phyloP scores from a whole-genome alignment of 2,888 invertebrate species.

The Hipparchia sbordonii region DNA sequence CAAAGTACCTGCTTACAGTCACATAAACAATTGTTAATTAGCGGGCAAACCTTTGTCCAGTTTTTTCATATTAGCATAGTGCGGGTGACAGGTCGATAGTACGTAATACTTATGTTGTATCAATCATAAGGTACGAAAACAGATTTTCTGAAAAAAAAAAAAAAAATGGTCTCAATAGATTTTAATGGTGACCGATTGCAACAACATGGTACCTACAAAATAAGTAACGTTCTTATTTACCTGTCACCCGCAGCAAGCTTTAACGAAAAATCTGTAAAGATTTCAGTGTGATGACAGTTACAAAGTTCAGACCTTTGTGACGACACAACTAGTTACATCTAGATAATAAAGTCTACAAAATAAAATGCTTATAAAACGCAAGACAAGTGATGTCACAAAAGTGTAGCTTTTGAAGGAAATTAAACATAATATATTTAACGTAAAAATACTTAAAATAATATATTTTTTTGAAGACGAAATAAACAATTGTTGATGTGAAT shows the following conservation, averaged over 20 bases:
- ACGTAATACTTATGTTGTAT: no score
- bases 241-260: no score
- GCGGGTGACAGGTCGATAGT: no score
- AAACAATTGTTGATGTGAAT: conserved; percentile 3
- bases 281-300: neutral
- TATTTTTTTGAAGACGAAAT: neutral
- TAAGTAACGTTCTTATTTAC: no score
- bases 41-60: no score
- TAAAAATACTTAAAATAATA: neutral
- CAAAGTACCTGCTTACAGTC: conserved; percentile 39
- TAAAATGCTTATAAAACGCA: neutral
- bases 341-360: neutral
- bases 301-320: conserved; percentile 1
- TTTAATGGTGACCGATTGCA: no score
- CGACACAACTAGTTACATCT: neutral
- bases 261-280: neutral
- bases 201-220: no score
- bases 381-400: conserved; percentile 25
- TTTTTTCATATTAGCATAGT: no score
- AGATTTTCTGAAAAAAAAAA: no score
- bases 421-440: no score
- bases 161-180: no score
- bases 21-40: conserved; percentile 38
- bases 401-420: neutral
- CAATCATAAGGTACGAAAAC: no score